A percentile compares a stretch with the other conserved stretches of the same genome.
Conservation (phyloP, 2,888 invertebrate species). For the Heliconius ismenius region DNA sequence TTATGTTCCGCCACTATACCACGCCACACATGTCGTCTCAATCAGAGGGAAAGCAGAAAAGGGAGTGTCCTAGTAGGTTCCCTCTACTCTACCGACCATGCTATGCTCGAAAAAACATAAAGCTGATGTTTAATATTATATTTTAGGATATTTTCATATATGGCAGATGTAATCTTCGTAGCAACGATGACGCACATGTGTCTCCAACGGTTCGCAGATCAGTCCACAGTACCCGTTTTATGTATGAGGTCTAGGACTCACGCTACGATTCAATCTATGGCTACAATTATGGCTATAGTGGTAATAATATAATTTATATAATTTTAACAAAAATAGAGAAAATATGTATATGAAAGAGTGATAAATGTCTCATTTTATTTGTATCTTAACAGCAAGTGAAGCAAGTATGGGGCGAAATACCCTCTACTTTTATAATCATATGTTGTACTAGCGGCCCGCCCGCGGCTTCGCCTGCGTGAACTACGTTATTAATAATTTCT, state of each 20-base stretch:
- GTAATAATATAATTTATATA: slow-evolving; percentile 49
- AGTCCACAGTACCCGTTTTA: slow-evolving; percentile 65
- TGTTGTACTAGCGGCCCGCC: neutral
- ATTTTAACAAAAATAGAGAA: neutral
- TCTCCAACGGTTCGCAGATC: slow-evolving; percentile 62
- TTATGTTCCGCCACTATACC: no score
- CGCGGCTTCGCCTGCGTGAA: no score
- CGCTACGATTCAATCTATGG: slow-evolving; percentile 63
- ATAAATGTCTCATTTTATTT: neutral
- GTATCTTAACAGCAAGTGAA: neutral
- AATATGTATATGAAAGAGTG: no score
- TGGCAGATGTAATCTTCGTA: slow-evolving; percentile 72
- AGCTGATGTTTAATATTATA: neutral
- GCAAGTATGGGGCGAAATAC: neutral
- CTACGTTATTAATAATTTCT: no score
- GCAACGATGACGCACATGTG: slow-evolving; percentile 64
- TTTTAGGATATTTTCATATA: slow-evolving; percentile 66
- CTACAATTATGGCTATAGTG: slow-evolving; percentile 68
- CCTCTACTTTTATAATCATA: neutral
- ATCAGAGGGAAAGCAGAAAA: no score
- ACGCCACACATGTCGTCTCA: no score
- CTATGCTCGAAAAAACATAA: no score
- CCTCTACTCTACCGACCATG: no score
- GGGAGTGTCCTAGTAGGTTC: no score
- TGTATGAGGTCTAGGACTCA: slow-evolving; percentile 71